These are phyloP conservation scores for Phyllotis vaccarum DNA, from an alignment of 2,797 vertebrate genomes.

Conservation along the genomic window DNA sequence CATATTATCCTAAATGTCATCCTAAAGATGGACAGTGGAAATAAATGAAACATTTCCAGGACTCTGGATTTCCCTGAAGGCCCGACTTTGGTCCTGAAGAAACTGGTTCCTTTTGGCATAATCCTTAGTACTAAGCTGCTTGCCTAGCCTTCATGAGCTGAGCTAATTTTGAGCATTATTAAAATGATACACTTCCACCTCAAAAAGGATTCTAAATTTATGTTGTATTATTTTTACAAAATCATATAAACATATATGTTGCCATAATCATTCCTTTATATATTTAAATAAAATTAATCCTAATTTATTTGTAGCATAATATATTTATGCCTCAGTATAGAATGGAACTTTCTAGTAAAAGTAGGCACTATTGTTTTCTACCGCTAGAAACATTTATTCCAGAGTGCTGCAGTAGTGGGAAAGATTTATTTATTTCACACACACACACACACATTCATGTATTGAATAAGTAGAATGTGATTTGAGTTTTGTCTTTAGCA, in stretches of 20 bases:
- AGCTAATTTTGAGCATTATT: background rate
- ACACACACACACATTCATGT: background rate
- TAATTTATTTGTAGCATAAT: background rate
- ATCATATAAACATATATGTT: background rate
- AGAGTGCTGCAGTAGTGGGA: background rate
- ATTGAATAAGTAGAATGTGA: conserved; percentile 12
- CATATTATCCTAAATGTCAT: background rate
- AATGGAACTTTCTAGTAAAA: background rate
- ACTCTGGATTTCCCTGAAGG: background rate
- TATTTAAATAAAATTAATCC: background rate
- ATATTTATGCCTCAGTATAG: conserved; percentile 13
- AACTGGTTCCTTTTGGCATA: background rate
- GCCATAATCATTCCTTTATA: background rate
- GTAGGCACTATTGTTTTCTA: background rate
- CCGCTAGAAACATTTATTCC: background rate
- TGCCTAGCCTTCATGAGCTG: rapidly evolving
- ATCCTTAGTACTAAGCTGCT: rapidly evolving
- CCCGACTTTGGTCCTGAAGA: background rate
- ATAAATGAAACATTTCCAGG: background rate
- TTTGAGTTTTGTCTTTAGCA: conserved; percentile 48
- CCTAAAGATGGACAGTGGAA: background rate
- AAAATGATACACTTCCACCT: background rate
- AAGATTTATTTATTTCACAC: conserved; percentile 31
- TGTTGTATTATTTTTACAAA: conserved; percentile 33
- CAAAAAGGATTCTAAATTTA: background rate